These are phyloP conservation scores for Etheostoma spectabile DNA, from an alignment of 2,113 vertebrate genomes.

Conservation along the genomic window DNA sequence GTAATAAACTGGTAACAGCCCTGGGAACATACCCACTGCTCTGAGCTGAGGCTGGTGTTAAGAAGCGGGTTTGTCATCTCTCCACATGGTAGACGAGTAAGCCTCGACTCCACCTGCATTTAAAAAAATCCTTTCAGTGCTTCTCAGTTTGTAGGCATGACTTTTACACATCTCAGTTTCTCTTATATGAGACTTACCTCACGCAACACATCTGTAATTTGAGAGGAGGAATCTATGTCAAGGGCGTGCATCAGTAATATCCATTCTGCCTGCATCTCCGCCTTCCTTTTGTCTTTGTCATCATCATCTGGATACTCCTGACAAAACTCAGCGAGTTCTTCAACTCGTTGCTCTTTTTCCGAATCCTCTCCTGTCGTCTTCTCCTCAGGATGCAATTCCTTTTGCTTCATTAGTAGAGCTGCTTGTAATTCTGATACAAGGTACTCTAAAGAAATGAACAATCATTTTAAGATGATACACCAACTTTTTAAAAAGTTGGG, in stretches of 20 bases:
- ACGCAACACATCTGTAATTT: slow-evolving; percentile 60
- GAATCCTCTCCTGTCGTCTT: slow-evolving; percentile 19
- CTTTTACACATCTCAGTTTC: not conserved
- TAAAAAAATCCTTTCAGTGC: not conserved
- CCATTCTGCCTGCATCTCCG: slow-evolving; percentile 71
- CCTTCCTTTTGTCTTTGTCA: slow-evolving; percentile 22
- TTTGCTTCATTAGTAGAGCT: slow-evolving; percentile 66
- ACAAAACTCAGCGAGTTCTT: slow-evolving; percentile 19
- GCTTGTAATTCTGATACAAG: slow-evolving; percentile 82
- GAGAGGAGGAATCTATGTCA: slow-evolving; percentile 70
- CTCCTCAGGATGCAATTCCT: slow-evolving; percentile 69
- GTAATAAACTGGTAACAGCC: not conserved
- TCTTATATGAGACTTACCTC: slow-evolving; percentile 63
- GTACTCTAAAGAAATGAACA: slow-evolving; percentile 71
- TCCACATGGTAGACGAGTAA: slow-evolving; percentile 66
- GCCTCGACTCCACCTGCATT: slow-evolving; percentile 75
- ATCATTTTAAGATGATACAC: not conserved
- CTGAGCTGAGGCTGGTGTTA: slow-evolving; percentile 71
- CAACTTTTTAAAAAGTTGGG: not conserved
- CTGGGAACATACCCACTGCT: slow-evolving; percentile 85
- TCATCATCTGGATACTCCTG: slow-evolving; percentile 17
- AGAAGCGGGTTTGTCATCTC: slow-evolving; percentile 82
- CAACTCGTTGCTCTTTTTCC: slow-evolving; percentile 75
- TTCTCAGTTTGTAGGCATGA: not conserved
- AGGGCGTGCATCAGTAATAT: slow-evolving; percentile 73